Conservation (phyloP, 2,888 invertebrate species). For the Cacoxenus indagator region DNA sequence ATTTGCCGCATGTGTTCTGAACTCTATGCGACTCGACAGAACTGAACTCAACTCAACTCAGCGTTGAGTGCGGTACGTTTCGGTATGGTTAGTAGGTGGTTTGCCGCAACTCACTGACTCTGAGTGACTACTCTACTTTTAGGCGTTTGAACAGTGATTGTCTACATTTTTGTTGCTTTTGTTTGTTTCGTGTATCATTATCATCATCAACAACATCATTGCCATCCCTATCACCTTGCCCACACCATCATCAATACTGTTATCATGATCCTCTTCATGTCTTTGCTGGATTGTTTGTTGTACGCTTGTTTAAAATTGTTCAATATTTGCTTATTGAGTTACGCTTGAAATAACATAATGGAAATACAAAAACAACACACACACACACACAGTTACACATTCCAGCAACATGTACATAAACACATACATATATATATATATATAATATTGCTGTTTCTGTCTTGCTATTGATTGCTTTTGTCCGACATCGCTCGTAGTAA, state of each 20-base stretch:
- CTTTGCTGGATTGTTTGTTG: conserved; percentile 23
- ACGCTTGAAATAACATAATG: conserved; percentile 44
- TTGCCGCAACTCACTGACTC: too few relatives aligned
- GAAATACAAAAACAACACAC: conserved; percentile 8
- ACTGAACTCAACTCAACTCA: too few relatives aligned
- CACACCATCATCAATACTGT: too few relatives aligned
- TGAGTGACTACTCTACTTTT: background rate
- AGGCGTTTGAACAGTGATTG: background rate
- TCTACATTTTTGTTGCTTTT: background rate
- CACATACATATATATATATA: background rate
- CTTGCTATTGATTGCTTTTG: background rate
- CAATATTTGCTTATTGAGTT: conserved; percentile 56
- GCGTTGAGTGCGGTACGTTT: background rate
- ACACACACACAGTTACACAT: conserved; percentile 31
- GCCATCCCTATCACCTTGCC: too few relatives aligned
- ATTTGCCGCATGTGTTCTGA: background rate
- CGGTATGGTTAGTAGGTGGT: too few relatives aligned
- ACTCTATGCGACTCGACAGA: too few relatives aligned
- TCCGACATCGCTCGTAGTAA: background rate
- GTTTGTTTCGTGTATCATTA: background rate
- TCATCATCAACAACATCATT: background rate
- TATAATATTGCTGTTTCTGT: background rate
- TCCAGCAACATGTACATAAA: too few relatives aligned
- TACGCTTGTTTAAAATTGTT: conserved; percentile 30
- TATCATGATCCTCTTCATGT: conserved; percentile 23